phyloP scores from a whole-genome alignment of 2,113 vertebrate species.

The Galeopterus variegatus region DNA sequence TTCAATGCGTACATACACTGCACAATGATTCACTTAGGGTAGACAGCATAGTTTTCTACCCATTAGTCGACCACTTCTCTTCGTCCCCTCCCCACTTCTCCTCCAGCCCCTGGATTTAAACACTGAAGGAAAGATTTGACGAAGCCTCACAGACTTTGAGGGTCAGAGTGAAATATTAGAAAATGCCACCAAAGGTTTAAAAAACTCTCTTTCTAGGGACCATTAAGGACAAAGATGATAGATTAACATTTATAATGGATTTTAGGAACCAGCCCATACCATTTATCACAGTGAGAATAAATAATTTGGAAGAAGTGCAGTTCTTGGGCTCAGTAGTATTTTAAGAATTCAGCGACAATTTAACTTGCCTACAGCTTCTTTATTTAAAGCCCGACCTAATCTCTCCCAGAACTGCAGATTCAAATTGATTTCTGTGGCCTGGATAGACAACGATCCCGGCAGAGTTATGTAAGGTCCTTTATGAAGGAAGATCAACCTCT shows the following conservation, averaged over 20 bases:
- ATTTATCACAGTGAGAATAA: not conserved
- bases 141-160: not conserved
- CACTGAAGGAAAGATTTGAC: slow-evolving; percentile 9
- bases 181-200: not conserved
- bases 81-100: too few relatives aligned
- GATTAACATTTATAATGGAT: not conserved
- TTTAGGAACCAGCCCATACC: not conserved
- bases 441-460: not conserved
- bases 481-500: not conserved
- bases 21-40: too few relatives aligned
- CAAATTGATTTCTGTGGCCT: slow-evolving; percentile 59
- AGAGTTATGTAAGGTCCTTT: slow-evolving; percentile 10
- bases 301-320: not conserved
- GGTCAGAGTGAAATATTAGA: not conserved
- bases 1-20: too few relatives aligned
- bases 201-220: not conserved
- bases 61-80: too few relatives aligned
- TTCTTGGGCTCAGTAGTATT: not conserved
- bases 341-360: slow-evolving; percentile 31
- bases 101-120: not conserved
- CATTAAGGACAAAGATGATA: not conserved
- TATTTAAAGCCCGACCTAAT: slow-evolving; percentile 44
- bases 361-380: slow-evolving; percentile 49
- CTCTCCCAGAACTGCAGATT: slow-evolving; percentile 33
- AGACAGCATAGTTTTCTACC: too few relatives aligned